A percentile compares a stretch with the other conserved stretches of the same genome.
phyloP scores from a whole-genome alignment of 2,888 invertebrate genomes.

The Isotomurus palustris region DNA sequence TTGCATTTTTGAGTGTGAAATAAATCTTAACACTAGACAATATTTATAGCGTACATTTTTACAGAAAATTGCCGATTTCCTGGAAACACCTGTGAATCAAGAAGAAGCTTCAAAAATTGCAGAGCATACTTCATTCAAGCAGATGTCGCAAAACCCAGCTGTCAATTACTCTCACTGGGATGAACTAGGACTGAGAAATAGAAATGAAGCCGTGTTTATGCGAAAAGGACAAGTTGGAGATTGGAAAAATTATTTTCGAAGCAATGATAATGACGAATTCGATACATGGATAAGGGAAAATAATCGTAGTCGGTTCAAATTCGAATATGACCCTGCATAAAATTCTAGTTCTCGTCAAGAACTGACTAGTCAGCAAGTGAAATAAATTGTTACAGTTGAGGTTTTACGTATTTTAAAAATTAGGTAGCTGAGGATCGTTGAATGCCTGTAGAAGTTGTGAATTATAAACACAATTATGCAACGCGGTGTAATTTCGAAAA shows the following conservation, averaged over 20 bases:
- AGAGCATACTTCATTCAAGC: slow-evolving; percentile 52
- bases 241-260: slow-evolving; percentile 51
- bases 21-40: neutral
- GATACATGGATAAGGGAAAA: slow-evolving; percentile 46
- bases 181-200: slow-evolving; percentile 50
- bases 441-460: too few species aligned
- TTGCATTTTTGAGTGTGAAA: neutral
- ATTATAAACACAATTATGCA: too few species aligned
- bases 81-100: slow-evolving; percentile 47
- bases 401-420: too few species aligned
- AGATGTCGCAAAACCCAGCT: slow-evolving; percentile 53
- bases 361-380: too few species aligned
- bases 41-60: too few species aligned
- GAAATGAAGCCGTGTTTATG: slow-evolving; percentile 50
- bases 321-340: slow-evolving; percentile 31
- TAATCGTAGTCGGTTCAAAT: slow-evolving; percentile 24
- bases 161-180: slow-evolving; percentile 50
- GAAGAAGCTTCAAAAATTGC: slow-evolving; percentile 48
- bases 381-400: too few species aligned
- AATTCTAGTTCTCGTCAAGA: too few species aligned
- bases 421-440: too few species aligned
- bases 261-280: slow-evolving; percentile 49
- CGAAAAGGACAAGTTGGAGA: slow-evolving; percentile 53
- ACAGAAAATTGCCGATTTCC: slow-evolving; percentile 52
- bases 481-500: too few species aligned